Percentiles rank a stretch among this genome's conserved stretches.
Evolutionary conservation across 92 coral and sea anemone genomes (phyloP).

Genomic region (Galaxea fascicularis): DNA sequence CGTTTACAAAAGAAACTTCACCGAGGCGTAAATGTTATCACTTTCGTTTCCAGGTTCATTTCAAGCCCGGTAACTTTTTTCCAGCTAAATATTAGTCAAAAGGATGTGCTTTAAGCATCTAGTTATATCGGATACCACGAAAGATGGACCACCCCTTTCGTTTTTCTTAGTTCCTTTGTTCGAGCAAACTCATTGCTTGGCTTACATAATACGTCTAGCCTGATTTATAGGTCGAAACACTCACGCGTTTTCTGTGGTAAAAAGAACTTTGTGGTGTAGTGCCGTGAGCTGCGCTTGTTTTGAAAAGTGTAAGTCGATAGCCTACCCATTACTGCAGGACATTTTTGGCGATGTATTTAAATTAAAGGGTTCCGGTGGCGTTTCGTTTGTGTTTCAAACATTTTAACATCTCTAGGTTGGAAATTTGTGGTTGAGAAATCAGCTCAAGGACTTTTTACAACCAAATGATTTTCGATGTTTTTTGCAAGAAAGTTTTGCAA

Average conservation of each 20-base stretch:
- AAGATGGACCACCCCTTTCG: not conserved
- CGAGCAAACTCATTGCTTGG: no score
- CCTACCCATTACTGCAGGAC: not conserved
- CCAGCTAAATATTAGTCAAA: not conserved
- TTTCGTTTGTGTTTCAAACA: not conserved
- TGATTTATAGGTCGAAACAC: not conserved
- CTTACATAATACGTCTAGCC: not conserved
- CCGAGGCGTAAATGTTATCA: not conserved
- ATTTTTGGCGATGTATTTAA: slow-evolving; percentile 21
- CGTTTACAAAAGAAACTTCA: no score
- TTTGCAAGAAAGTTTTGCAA: not conserved
- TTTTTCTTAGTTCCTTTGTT: not conserved
- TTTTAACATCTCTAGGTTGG: not conserved
- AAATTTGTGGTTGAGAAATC: not conserved
- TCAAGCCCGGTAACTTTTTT: not conserved
- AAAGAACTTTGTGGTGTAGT: not conserved
- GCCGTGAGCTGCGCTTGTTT: not conserved
- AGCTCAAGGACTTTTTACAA: not conserved
- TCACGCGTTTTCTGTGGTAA: not conserved
- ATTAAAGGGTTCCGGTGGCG: slow-evolving; percentile 19
- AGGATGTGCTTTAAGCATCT: not conserved
- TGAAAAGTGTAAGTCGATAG: slow-evolving; percentile 1
- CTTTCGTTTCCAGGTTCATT: not conserved
- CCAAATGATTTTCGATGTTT: not conserved
- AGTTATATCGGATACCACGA: not conserved